Percentiles rank a stretch among this genome's conserved stretches.
These are phyloP conservation scores for Chrysopilus asiliformis DNA, from an alignment of 2,888 invertebrate species.

Conservation along the genomic window DNA sequence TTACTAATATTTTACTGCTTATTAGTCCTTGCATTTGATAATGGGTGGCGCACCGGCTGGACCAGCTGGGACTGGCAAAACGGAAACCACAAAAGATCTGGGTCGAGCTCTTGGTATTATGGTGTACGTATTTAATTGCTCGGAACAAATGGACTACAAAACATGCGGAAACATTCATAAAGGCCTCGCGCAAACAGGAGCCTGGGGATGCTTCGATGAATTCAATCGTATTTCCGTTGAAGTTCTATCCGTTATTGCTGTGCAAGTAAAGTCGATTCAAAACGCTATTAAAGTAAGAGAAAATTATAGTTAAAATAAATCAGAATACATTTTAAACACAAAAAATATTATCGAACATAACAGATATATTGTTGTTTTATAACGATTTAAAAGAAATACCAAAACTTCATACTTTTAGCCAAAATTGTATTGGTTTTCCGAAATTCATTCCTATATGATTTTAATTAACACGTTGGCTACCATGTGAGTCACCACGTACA, in stretches of 20 bases:
- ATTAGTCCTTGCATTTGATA: slow-evolving; percentile 68
- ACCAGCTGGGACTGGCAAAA: slow-evolving; percentile 55
- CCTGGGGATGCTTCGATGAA: slow-evolving; percentile 96
- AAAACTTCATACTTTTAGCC: too few species aligned
- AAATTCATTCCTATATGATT: too few species aligned
- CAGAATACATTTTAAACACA: too few species aligned
- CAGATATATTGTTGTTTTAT: too few species aligned
- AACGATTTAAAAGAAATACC: too few species aligned
- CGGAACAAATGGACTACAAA: slow-evolving; percentile 95
- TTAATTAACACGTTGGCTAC: too few species aligned
- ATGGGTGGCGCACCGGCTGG: slow-evolving; percentile 98
- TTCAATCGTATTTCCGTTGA: slow-evolving; percentile 92
- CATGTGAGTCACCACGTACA: too few species aligned
- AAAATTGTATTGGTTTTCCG: too few species aligned
- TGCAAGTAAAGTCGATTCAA: slow-evolving; percentile 74
- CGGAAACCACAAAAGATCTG: slow-evolving; percentile 92
- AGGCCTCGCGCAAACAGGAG: slow-evolving; percentile 51
- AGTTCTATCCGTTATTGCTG: slow-evolving; percentile 88
- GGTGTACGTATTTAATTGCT: slow-evolving; percentile 97
- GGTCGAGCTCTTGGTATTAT: slow-evolving; percentile 88
- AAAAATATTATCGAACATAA: too few species aligned
- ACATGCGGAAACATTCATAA: slow-evolving; percentile 92
- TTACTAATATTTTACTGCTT: neutral
- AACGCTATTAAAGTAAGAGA: slow-evolving; percentile 75
- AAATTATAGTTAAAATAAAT: too few species aligned